Base-by-base conservation (phyloP, 2,113 vertebrate species). In the Xiphophorus couchianus region DNA sequence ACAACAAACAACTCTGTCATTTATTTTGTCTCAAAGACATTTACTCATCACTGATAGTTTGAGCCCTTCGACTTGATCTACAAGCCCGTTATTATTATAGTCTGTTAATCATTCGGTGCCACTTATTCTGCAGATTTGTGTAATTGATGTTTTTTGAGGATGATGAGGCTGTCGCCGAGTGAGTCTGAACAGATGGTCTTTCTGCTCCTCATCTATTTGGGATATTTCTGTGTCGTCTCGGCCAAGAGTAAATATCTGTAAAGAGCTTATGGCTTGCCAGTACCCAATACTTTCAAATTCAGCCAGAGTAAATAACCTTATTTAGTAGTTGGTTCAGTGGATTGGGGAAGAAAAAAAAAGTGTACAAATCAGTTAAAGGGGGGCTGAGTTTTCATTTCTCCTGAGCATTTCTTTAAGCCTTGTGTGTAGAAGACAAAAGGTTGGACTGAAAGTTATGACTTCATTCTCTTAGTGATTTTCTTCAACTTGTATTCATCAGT, bases 401-500 rank as follows among this genome's bases (percentile, higher is more conserved):
- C 39, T 0, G 3, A 37, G 29, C 28, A 31, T 65, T 72, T 73
- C 9, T 37, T 22, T 33, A 66, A 54, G 62, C n/a, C 30, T 79
- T 62, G 4, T 1, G 28, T 31, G 35, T 70, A 17, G 12, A 48
- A 29, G 27, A 69, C 28, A 54, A 73, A n/a, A 73, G 78, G 71
- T 76, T 29, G 19, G 27, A 11, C 44, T 69, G 37, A 66, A 54
- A 74, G 74, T 65, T 68, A 62, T 84, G 84, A 74, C 22, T 13
- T 77, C 25, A n/a, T 60, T 81, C 81, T 87, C 84, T 80, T 11
- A 70, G n/a, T 79, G 62, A 67, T 61, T 74, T 81, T 77, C 69
- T 73, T 48, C 29, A 74, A 73, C 74, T 75, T 30, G 48, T 51
- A 19, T 82, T 25, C 28, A 51, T 42, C 27, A 15, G 73, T 71